Base-by-base conservation (phyloP, 2,113 vertebrate species). In the Otocyon megalotis region DNA sequence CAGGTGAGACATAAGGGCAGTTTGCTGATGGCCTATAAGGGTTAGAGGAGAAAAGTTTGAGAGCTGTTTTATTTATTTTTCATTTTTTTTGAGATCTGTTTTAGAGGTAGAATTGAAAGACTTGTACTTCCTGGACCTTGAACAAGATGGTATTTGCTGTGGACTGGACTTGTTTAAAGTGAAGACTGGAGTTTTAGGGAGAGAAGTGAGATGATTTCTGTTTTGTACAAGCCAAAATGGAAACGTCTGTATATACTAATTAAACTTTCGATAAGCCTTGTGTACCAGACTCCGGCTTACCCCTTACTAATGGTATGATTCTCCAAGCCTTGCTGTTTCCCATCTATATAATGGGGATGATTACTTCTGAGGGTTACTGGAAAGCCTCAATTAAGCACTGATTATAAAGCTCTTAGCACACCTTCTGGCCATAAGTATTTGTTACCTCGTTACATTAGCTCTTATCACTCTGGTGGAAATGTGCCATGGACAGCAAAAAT, bases 301-400 rank as follows among this genome's bases (percentile, higher is more conserved):
- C 54, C 53, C 53, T 93, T 63, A 43, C 60, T 54, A 37, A 71
- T 11, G 74, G 17, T 91, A 26, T 72, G 50, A 92, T 56, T 96
- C 35, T 81, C 32, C 8, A 82, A 81, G 43, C 32, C 53, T 69
- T 30, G 2, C 2, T 77, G 50, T 63, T 83, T 88, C 30, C 53
- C 11, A 54, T 50, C 19, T 88, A 50, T 53, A 84, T 19, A 50
- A 56, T 8, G 56, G 30, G 30, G 72, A 62, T 26, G n/a, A 58
- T 28, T 67, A 76, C 32, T 56, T 76, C 81, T 81, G 56, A 96
- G 58, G 24, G 53, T 15, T 62, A 32, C 22, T 43, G 32, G 17
- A 93, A 94, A 94, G 87, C n/a, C 90, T 88, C 65, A 82, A 71
- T 88, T 74, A 87, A 56, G 30, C 79, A 79, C 58, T 24, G 43